phyloP scores from a whole-genome alignment of 2,113 vertebrate genomes.

The Prolemur simus region DNA sequence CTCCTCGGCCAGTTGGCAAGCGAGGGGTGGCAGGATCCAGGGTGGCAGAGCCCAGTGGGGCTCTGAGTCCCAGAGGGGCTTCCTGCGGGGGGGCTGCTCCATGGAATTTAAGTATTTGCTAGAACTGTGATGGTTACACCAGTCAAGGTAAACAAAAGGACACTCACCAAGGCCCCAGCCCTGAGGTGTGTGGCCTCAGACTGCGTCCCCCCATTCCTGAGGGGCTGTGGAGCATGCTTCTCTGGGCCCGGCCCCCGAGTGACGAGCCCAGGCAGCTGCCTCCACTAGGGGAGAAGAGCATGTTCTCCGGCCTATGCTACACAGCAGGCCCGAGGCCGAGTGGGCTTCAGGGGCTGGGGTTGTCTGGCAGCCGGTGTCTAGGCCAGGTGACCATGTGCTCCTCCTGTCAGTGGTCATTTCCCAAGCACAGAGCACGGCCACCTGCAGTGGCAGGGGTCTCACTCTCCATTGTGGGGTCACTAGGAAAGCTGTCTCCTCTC shows the following conservation, averaged over 20 bases:
- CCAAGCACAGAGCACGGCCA: rapidly evolving
- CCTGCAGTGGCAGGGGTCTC: rapidly evolving
- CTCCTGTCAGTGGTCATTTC: rapidly evolving
- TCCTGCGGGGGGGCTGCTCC: background rate
- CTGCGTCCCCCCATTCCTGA: rapidly evolving
- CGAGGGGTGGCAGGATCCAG: background rate
- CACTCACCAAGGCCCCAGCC: background rate
- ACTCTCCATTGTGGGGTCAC: rapidly evolving
- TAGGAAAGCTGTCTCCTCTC: background rate
- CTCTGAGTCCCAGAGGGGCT: background rate
- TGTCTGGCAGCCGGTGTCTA: rapidly evolving
- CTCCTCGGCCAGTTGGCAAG: rapidly evolving
- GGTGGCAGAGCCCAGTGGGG: background rate
- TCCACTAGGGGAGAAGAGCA: rapidly evolving
- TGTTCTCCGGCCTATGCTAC: rapidly evolving
- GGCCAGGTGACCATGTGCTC: rapidly evolving
- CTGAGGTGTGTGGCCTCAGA: background rate
- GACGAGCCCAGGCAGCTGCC: rapidly evolving
- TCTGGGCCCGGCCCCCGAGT: background rate
- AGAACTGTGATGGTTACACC: rapidly evolving
- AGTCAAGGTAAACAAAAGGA: too few species aligned
- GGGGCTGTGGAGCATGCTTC: background rate
- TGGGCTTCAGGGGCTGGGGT: too few species aligned
- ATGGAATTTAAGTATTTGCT: background rate
- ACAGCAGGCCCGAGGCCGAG: background rate